Percentiles rank a stretch among this genome's conserved stretches.
Evolutionary conservation across 1,140 invertebrate genomes (phyloP).

Genomic region (Diplogasteroides magnus): DNA sequence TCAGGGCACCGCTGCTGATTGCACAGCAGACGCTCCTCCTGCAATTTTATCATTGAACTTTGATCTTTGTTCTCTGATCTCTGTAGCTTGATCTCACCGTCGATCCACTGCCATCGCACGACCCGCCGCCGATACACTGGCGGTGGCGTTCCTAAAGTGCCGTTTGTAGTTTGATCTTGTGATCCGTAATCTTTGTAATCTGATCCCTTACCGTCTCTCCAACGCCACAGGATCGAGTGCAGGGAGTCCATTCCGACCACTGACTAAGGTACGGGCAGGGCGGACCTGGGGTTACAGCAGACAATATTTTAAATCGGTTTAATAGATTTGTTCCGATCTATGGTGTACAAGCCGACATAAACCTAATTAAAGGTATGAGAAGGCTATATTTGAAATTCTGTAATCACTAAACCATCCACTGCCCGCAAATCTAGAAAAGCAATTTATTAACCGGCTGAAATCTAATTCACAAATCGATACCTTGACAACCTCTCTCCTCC

Average conservation of each 20-base stretch:
- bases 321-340: no score
- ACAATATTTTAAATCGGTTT: no score
- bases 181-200: neutral
- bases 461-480: no score
- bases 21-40: conserved; percentile 27
- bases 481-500: conserved; percentile 24
- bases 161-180: neutral
- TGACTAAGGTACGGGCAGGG: conserved; percentile 62
- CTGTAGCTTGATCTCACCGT: no score
- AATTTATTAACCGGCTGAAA: no score
- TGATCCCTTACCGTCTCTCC: conserved; percentile 57
- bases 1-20: conserved; percentile 31
- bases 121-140: conserved; percentile 55
- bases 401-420: no score
- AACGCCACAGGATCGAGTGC: conserved; percentile 70
- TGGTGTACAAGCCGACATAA: no score
- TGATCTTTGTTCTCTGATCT: no score
- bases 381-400: no score
- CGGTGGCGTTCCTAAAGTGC: conserved; percentile 64
- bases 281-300: conserved; percentile 15
- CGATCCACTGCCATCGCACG: conserved; percentile 11
- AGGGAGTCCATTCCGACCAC: conserved; percentile 71
- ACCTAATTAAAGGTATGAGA: no score
- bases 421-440: no score
- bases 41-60: neutral